Evolutionary conservation across 2,797 vertebrate species (phyloP).

Genomic region (Peromyscus nudipes): DNA sequence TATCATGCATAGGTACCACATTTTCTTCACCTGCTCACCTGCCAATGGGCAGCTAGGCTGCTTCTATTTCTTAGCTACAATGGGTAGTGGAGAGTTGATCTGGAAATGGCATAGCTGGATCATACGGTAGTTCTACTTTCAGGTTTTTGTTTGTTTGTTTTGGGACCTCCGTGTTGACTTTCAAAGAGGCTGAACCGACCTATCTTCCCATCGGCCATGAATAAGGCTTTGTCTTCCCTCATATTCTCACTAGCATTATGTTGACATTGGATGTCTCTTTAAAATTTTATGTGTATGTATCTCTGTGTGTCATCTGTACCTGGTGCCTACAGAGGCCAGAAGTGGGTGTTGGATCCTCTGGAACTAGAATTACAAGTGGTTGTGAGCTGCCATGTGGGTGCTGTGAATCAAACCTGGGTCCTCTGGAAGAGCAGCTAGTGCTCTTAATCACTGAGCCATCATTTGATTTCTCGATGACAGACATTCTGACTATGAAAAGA

Average conservation of each 20-base stretch:
- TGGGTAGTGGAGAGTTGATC: neutral
- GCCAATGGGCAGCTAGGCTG: neutral
- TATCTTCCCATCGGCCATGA: neutral
- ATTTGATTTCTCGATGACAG: neutral
- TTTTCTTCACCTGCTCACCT: neutral
- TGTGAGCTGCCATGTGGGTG: neutral
- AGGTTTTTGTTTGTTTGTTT: neutral
- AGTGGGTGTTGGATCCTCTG: neutral
- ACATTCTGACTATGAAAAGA: neutral
- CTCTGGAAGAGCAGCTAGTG: neutral
- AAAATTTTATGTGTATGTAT: neutral
- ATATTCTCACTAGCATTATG: neutral
- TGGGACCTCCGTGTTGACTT: neutral
- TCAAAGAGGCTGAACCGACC: too few relatives aligned
- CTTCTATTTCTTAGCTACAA: neutral
- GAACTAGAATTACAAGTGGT: neutral
- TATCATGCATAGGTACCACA: neutral
- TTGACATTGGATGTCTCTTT: neutral
- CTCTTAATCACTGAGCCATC: neutral
- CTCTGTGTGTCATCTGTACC: neutral
- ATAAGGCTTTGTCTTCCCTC: neutral
- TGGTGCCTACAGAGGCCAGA: neutral
- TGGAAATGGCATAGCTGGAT: neutral
- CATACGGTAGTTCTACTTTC: neutral
- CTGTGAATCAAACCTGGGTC: neutral